Conservation (phyloP, 1,140 invertebrate genomes). For the Asbolus verrucosus region DNA sequence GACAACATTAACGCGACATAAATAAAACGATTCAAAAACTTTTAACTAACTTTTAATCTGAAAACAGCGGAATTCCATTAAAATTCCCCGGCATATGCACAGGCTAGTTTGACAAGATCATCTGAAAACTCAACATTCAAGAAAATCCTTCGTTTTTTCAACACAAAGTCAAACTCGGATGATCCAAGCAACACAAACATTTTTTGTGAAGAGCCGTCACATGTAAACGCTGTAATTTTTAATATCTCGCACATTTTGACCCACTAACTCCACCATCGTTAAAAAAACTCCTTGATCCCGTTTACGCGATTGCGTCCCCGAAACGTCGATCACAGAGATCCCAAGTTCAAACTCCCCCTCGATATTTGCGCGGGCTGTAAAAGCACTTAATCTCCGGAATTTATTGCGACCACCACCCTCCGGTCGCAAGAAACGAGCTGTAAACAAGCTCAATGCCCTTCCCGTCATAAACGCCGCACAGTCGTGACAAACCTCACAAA, state of each 20-base stretch:
- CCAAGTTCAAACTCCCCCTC: background rate
- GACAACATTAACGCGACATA: too few species aligned
- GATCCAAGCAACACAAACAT: background rate
- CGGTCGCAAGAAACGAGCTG: constrained; percentile 23
- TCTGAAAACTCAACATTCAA: too few species aligned
- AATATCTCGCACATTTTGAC: constrained; percentile 14
- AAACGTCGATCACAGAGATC: constrained; percentile 10
- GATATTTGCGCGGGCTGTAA: background rate
- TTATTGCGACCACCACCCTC: constrained; percentile 4
- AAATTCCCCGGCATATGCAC: too few species aligned
- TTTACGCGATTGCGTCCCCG: constrained; percentile 1
- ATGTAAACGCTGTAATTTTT: constrained; percentile 15
- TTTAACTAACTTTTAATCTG: too few species aligned
- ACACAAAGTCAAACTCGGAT: too few species aligned
- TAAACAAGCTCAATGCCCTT: constrained; percentile 35
- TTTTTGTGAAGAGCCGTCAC: constrained; percentile 1
- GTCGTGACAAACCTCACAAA: constrained; percentile 21
- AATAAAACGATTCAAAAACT: too few species aligned
- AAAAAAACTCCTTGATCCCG: constrained; percentile 11
- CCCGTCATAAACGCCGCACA: constrained; percentile 29
- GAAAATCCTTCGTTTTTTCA: too few species aligned
- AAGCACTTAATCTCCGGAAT: background rate
- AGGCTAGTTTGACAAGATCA: too few species aligned
- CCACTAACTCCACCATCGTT: background rate
- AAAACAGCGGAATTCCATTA: too few species aligned